Percentiles rank a stretch among this genome's conserved stretches.
Conservation (phyloP, 2,888 invertebrate species). For the Scaptomyza reducta region DNA sequence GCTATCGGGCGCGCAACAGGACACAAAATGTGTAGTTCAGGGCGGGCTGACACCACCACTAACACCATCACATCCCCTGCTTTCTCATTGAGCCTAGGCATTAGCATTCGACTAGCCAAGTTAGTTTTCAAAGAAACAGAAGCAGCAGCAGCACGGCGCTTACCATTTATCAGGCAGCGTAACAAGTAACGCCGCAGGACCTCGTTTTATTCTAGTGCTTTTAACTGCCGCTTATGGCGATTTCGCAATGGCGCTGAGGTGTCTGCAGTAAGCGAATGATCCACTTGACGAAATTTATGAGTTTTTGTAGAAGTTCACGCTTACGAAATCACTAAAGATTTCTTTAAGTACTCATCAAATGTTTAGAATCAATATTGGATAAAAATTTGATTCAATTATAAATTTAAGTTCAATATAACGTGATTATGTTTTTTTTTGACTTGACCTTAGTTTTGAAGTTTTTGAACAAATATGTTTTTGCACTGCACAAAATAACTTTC, state of each 20-base stretch:
- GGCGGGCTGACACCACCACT: neutral
- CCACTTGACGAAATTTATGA: constrained; percentile 23
- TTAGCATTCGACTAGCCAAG: constrained; percentile 24
- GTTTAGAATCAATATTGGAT: neutral
- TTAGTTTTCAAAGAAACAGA: constrained; percentile 16
- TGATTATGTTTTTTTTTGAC: neutral
- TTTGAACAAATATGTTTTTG: constrained; percentile 7
- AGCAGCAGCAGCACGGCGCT: constrained; percentile 15
- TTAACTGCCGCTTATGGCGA: constrained; percentile 53
- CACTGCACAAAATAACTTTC: constrained; percentile 39
- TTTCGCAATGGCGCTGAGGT: constrained; percentile 33
- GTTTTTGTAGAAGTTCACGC: neutral
- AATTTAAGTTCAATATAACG: neutral
- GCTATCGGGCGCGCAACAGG: constrained; percentile 62
- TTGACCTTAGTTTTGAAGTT: neutral
- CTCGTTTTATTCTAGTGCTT: constrained; percentile 60
- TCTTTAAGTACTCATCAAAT: neutral
- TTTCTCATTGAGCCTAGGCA: neutral
- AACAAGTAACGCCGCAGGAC: constrained; percentile 69
- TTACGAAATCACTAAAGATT: neutral
- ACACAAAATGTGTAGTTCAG: constrained; percentile 33
- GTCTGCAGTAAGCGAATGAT: constrained; percentile 33
- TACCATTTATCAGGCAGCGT: constrained; percentile 65
- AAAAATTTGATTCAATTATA: neutral
- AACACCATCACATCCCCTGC: neutral